Evolutionary conservation across 2,888 invertebrate genomes (phyloP).

Genomic region (Chymomyza caudatula): DNA sequence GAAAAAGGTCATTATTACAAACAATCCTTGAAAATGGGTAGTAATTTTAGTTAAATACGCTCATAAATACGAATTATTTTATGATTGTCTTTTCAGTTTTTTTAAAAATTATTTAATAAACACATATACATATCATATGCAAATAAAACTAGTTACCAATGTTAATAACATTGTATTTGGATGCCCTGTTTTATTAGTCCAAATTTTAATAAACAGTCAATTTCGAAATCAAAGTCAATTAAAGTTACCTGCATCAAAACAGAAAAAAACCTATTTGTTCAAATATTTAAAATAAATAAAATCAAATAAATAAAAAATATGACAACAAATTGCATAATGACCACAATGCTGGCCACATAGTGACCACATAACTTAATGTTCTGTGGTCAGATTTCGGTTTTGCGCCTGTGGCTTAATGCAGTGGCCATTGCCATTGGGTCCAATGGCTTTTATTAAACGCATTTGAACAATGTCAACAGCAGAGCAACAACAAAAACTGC

Average conservation of each 20-base stretch:
- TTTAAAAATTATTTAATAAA: too few species aligned
- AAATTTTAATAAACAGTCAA: background rate
- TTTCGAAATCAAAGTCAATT: background rate
- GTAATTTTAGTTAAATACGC: too few species aligned
- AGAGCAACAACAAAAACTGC: slow-evolving; percentile 1
- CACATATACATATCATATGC: too few species aligned
- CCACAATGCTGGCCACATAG: slow-evolving; percentile 58
- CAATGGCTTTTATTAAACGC: slow-evolving; percentile 62
- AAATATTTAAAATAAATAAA: slow-evolving; percentile 22
- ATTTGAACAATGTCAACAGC: slow-evolving; percentile 47
- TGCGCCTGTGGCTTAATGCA: background rate
- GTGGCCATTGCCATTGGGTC: background rate
- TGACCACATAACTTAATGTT: slow-evolving; percentile 69
- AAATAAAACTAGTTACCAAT: too few species aligned
- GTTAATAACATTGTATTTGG: background rate
- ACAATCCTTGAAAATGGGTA: too few species aligned
- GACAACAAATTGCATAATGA: slow-evolving; percentile 14
- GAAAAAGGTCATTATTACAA: too few species aligned
- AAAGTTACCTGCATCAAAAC: background rate
- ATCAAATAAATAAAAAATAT: slow-evolving; percentile 4
- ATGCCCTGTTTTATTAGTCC: background rate
- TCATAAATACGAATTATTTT: too few species aligned
- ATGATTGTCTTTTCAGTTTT: too few species aligned
- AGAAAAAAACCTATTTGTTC: slow-evolving; percentile 33
- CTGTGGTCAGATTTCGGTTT: slow-evolving; percentile 63